phyloP scores from a whole-genome alignment of 2,113 vertebrate genomes.

The Leptocoma aspasia region DNA sequence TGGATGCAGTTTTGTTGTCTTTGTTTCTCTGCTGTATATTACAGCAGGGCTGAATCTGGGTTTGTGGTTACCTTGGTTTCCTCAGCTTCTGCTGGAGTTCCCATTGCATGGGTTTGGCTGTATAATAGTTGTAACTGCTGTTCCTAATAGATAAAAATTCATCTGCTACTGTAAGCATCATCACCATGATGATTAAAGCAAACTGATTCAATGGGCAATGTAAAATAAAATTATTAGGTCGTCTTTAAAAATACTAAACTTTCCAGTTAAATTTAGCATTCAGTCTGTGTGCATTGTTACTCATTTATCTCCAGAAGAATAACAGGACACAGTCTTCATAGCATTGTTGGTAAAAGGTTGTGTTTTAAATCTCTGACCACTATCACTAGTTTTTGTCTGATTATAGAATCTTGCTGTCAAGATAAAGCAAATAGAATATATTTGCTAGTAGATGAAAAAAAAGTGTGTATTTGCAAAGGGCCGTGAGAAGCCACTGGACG shows the following conservation, averaged over 20 bases:
- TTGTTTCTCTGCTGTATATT: not conserved
- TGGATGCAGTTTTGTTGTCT: not conserved
- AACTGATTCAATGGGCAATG: not conserved
- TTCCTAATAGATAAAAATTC: not conserved
- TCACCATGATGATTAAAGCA: not conserved
- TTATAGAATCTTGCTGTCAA: not conserved
- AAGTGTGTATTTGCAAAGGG: not conserved
- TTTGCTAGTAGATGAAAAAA: not conserved
- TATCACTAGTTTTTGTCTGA: not conserved
- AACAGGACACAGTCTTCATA: not conserved
- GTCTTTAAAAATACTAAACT: not conserved
- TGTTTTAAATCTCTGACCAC: not conserved
- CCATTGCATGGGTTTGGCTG: not conserved
- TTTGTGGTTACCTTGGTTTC: constrained; percentile 13
- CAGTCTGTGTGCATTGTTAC: not conserved
- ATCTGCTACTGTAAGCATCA: not conserved
- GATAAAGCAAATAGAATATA: not conserved
- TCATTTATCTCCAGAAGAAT: not conserved
- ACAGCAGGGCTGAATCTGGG: not conserved
- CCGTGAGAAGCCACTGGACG: not conserved
- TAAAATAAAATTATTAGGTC: not conserved
- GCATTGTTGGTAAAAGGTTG: not conserved
- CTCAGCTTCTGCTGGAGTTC: not conserved
- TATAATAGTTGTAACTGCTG: not conserved
- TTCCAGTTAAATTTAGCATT: not conserved